A percentile compares a stretch with the other conserved stretches of the same genome.
Conservation (phyloP, 2,888 invertebrate species). For the Esperia sulphurella region DNA sequence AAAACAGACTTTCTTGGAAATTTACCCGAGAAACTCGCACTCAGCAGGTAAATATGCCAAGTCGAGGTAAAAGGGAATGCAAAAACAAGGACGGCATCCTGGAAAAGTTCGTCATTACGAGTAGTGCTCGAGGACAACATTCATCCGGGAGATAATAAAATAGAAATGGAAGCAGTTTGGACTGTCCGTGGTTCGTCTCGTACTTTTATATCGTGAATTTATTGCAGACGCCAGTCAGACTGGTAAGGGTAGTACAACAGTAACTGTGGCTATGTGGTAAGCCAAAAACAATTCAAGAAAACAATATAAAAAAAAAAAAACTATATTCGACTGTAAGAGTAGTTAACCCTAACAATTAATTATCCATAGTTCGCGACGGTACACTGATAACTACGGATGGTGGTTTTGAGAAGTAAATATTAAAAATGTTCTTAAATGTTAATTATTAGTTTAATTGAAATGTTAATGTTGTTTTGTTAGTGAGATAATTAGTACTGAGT, state of each 20-base stretch:
- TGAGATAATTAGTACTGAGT: too few relatives aligned
- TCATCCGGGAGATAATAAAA: conserved; percentile 28
- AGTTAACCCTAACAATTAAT: too few relatives aligned
- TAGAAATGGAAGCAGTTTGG: conserved; percentile 28
- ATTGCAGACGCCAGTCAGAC: conserved; percentile 38
- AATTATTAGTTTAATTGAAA: too few relatives aligned
- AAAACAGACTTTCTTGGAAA: too few relatives aligned
- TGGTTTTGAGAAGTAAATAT: too few relatives aligned
- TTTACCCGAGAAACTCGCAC: background rate
- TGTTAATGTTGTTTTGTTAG: too few relatives aligned
- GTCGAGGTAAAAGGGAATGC: background rate
- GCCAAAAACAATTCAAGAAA: too few relatives aligned
- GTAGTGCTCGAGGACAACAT: background rate
- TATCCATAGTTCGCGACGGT: too few relatives aligned
- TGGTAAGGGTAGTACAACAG: conserved; percentile 14
- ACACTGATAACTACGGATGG: too few relatives aligned
- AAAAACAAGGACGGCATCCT: background rate
- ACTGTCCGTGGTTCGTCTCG: conserved; percentile 28
- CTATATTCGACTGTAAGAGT: too few relatives aligned
- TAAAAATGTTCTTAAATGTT: too few relatives aligned
- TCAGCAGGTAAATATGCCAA: background rate
- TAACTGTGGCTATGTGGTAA: background rate
- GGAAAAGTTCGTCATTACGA: background rate
- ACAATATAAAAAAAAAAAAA: too few relatives aligned
- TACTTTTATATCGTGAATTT: conserved; percentile 44